A percentile compares a stretch with the other conserved stretches of the same genome.
Evolutionary conservation across 2,888 invertebrate species (phyloP).

Genomic region (Laothoe populi): DNA sequence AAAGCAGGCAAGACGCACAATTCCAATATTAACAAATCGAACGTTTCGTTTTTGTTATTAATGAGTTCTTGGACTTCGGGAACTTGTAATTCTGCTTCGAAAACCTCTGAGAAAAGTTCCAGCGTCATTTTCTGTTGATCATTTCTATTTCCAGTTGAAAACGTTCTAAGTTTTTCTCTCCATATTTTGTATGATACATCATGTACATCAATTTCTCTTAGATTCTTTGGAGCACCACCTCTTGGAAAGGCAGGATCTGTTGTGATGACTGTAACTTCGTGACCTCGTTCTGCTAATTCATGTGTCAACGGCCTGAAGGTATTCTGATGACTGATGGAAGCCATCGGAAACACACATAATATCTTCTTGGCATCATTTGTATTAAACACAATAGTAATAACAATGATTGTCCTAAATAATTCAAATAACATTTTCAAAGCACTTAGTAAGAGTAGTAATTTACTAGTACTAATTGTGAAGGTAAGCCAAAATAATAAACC

Average conservation of each 20-base stretch:
- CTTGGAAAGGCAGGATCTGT: slow-evolving; percentile 57
- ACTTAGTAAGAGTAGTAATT: neutral
- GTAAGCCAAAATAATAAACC: neutral
- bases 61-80: slow-evolving; percentile 45
- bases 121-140: slow-evolving; percentile 35
- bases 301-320: slow-evolving; percentile 58
- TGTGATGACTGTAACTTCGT: slow-evolving; percentile 66
- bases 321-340: slow-evolving; percentile 70
- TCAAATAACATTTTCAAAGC: neutral
- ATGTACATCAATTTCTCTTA: slow-evolving; percentile 64
- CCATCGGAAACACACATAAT: slow-evolving; percentile 55
- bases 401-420: neutral
- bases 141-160: slow-evolving; percentile 30
- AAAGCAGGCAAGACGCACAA: slow-evolving; percentile 39
- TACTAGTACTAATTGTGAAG: neutral
- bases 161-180: slow-evolving; percentile 28
- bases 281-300: slow-evolving; percentile 65
- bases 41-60: slow-evolving; percentile 39
- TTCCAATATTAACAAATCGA: slow-evolving; percentile 56
- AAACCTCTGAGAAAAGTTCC: slow-evolving; percentile 26
- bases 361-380: slow-evolving; percentile 52
- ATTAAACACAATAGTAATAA: neutral
- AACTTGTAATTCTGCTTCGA: slow-evolving; percentile 40
- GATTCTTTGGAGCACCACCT: slow-evolving; percentile 48
- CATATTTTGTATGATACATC: slow-evolving; percentile 46